A percentile compares a stretch with the other conserved stretches of the same genome.
Evolutionary conservation across 2,888 invertebrate genomes (phyloP).

Genomic region (Schrankia costaestrigalis): DNA sequence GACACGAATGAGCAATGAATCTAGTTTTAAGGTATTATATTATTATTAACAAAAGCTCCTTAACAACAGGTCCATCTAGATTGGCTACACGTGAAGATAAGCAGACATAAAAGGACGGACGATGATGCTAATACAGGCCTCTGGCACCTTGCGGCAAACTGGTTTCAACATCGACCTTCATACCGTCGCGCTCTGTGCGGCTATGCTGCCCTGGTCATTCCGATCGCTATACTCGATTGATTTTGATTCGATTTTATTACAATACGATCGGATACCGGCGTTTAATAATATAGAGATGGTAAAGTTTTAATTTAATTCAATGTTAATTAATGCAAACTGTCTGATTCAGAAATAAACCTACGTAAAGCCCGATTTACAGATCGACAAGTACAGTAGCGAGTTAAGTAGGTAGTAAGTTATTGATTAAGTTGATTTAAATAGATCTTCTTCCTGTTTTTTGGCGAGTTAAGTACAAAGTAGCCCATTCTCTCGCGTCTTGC

Average conservation of each 20-base stretch:
- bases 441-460: too few relatives aligned
- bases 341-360: too few relatives aligned
- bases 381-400: too few relatives aligned
- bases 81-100: slow-evolving; percentile 67
- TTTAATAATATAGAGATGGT: background rate
- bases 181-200: slow-evolving; percentile 55
- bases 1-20: too few relatives aligned
- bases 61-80: slow-evolving; percentile 63
- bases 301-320: slow-evolving; percentile 1
- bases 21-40: too few relatives aligned
- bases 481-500: too few relatives aligned
- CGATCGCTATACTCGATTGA: slow-evolving; percentile 64
- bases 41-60: slow-evolving; percentile 49
- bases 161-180: slow-evolving; percentile 73
- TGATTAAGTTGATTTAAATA: too few relatives aligned
- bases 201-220: slow-evolving; percentile 64
- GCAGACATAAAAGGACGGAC: slow-evolving; percentile 73
- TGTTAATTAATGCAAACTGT: background rate
- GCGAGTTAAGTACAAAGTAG: too few relatives aligned
- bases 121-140: slow-evolving; percentile 75
- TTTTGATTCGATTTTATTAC: slow-evolving; percentile 50
- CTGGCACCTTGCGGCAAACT: slow-evolving; percentile 77
- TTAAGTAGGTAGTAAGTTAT: too few relatives aligned
- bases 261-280: slow-evolving; percentile 35
- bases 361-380: too few relatives aligned